Evolutionary conservation across 2,113 vertebrate species (phyloP).

Genomic region (Clarias macrocephalus): DNA sequence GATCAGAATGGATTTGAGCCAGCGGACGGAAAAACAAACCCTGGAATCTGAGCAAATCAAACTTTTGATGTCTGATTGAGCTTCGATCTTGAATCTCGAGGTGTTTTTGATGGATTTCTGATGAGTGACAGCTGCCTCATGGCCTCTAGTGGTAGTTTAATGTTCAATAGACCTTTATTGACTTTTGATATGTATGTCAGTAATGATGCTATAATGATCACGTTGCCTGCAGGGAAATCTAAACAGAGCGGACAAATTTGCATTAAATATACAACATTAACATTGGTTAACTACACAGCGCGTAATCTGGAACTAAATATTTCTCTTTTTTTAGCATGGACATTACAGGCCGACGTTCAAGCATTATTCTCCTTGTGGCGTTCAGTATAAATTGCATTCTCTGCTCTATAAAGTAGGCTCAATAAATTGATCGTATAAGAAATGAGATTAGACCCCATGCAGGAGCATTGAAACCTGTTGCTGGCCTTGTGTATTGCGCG

Average conservation of each 20-base stretch:
- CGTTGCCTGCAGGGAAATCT: not conserved
- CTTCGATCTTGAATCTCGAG: not conserved
- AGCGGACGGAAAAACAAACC: not conserved
- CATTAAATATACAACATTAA: not conserved
- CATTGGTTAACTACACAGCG: not conserved
- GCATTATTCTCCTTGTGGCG: not conserved
- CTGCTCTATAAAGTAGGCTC: not conserved
- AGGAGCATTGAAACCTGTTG: constrained; percentile 22
- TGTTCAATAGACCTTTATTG: not conserved
- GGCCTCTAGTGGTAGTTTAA: not conserved
- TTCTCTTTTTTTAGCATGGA: not conserved
- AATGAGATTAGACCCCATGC: not conserved
- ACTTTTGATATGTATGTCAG: not conserved
- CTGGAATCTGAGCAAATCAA: not conserved
- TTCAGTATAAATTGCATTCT: not conserved
- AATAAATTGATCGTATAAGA: not conserved
- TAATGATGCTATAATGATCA: not conserved
- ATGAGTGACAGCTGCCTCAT: not conserved
- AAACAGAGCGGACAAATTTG: not conserved
- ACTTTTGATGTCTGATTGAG: not conserved
- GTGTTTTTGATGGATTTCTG: not conserved
- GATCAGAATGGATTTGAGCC: not conserved
- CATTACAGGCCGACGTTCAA: not conserved
- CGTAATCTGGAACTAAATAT: not conserved
- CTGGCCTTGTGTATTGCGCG: not conserved